Evolutionary conservation across 2,797 vertebrate species (phyloP).

Genomic region (Neosilurus hyrtlii): DNA sequence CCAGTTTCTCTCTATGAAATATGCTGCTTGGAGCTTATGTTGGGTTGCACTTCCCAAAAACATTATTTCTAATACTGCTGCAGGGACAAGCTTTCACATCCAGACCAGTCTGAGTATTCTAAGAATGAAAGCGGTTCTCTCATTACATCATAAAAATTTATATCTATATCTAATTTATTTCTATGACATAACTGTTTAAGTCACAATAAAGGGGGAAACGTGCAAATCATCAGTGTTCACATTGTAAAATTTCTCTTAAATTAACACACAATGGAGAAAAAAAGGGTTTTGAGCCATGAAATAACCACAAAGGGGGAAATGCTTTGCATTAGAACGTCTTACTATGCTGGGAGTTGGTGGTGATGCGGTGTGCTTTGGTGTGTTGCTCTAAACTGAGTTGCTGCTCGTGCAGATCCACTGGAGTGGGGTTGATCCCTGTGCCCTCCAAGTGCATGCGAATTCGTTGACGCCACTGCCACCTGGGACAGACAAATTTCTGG

Average conservation of each 20-base stretch:
- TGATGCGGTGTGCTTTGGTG: slow-evolving; percentile 82
- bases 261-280: background rate
- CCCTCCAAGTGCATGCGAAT: slow-evolving; percentile 90
- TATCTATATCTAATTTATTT: background rate
- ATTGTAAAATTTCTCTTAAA: background rate
- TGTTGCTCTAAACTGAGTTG: slow-evolving; percentile 94
- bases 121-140: background rate
- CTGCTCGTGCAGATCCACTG: slow-evolving; percentile 92
- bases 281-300: background rate
- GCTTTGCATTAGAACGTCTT: slow-evolving; percentile 37
- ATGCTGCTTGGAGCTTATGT: background rate
- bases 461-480: slow-evolving; percentile 96
- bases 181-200: background rate
- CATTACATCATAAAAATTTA: background rate
- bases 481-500: slow-evolving; percentile 52
- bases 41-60: background rate
- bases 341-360: slow-evolving; percentile 63
- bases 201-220: background rate
- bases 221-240: background rate
- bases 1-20: background rate
- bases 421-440: slow-evolving; percentile 88
- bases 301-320: background rate
- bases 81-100: background rate
- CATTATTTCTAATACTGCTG: background rate
- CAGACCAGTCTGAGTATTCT: background rate